These are phyloP conservation scores for Budorcas taxicolor DNA, from an alignment of 2,113 vertebrate genomes.

Conservation along the genomic window DNA sequence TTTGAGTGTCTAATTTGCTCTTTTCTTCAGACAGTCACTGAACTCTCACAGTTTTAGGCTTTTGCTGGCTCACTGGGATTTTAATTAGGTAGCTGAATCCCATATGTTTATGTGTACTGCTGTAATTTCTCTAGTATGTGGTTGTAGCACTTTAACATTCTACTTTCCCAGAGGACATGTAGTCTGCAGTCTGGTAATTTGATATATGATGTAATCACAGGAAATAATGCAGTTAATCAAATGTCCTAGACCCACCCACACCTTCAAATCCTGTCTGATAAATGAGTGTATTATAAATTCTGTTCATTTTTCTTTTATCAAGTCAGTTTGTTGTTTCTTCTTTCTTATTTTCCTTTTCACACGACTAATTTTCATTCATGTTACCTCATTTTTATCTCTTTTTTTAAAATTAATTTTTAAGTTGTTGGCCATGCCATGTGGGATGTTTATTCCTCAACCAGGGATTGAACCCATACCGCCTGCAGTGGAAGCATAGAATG, in stretches of 20 bases:
- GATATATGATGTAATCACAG: background rate
- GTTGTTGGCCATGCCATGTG: background rate
- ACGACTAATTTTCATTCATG: background rate
- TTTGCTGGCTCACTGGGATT: background rate
- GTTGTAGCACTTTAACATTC: background rate
- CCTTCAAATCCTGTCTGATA: background rate
- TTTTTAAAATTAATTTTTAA: background rate
- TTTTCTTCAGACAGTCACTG: background rate
- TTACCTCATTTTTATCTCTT: background rate
- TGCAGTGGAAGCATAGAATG: background rate
- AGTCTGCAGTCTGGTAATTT: background rate
- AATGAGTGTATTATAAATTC: background rate
- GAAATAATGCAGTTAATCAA: background rate
- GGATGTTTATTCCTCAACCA: background rate
- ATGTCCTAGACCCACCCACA: background rate
- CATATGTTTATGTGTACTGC: background rate
- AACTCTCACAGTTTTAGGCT: background rate
- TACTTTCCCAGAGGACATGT: background rate
- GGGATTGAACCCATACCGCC: background rate
- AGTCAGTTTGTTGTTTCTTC: background rate
- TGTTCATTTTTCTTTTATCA: background rate
- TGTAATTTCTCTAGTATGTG: background rate
- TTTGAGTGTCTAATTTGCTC: background rate
- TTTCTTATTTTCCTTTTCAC: background rate
- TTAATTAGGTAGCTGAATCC: background rate